Evolutionary conservation across 1,140 invertebrate genomes (phyloP), one percentile per base, ranked within the genome.

Genomic region (Drosophila sp.): DNA sequence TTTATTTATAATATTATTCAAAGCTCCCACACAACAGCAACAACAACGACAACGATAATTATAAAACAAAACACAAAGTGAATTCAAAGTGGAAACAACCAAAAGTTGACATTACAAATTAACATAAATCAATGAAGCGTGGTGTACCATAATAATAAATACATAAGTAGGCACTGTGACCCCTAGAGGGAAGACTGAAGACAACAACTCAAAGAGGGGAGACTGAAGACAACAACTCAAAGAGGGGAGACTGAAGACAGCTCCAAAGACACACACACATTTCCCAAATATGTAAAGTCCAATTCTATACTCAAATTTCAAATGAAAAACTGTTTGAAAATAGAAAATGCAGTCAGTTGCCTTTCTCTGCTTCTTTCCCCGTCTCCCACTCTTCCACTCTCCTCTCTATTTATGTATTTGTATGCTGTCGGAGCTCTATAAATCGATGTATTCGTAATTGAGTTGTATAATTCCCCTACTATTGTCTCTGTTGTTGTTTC

Each of bases 121-220:
- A 87, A 82, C 78, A 87, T 87, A 89, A 87, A 87, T 87, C 82
- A 87, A 83, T 73, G 66, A 72, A 89, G 83, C 83, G 76, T 87
- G 83, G 78, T 81, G 71, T 62, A 41, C 75, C 82, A 86, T 87
- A 86, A 86, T 87, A 87, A 86, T 63, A 67, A 45, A 70, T 62
- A 71, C 50, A 53, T 58, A 71, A n/a, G 32, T 53, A 21, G 51
- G n/a, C 38, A 48, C 14, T 43, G 38, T 59, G 56, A 59, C 56
- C 56, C 41, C 13, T 11, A 41, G 13, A 40, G 32, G 7, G 45
- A 48, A 14, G 32, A 45, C 40, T 7, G 41, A 18, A 32, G 27
- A 29, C 36, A 32, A 21, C n/a, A n/a, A n/a, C n/a, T n/a, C 16
- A 8, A 25, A 2, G 38, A 32, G 32, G 29, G 32, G 27, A 1